Evolutionary conservation across 2,113 vertebrate species (phyloP), one percentile per base, ranked within the genome.

Genomic region (Varanus komodoensis): DNA sequence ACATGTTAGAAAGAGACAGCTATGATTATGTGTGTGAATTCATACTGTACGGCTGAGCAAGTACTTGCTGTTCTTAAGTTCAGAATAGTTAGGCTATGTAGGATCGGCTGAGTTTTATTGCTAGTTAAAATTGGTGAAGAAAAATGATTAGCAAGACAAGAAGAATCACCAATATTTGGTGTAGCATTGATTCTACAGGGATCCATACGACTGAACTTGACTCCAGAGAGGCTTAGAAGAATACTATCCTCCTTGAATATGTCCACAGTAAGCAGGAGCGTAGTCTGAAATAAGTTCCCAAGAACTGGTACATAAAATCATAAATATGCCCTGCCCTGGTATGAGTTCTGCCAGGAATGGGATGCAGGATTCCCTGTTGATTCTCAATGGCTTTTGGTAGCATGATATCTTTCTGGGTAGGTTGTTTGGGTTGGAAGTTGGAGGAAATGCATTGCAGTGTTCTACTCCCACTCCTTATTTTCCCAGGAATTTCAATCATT

Each of bases 1-100:
- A 79, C 44, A 74, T 82, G 2, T 48, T 82, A 74, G 88, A 86
- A 23, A 78, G 44, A 92, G 71, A 71, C 8, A 23, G 61, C 84
- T 64, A 6, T 48, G 8, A 6, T 48, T 82, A 68, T n/a, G 87
- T 84, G 83, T 91, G 68, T 91, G 21, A 83, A 74, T 73, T 48
- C 69, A 89, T 90, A 94, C 92, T 84, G 61, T 67, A 50, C 32
- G 64, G 78, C 38, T 34, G 8, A 74, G 34, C 23, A 69, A 68
- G 69, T 68, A n/a, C 68, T 68, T 68, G 14, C 52, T 52, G 50
- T 78, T 29, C 8, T 79, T 25, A 79, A 29, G 34, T 61, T 78
- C n/a, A 69, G 38, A 68, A 84, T 25, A 14, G 25, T 17, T 29
- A 68, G 44, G 67, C 29, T 32, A 3, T 15, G 52, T 21, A 50